Base-by-base conservation (phyloP, 1,140 invertebrate species). In the Druon quercuslanigerum region DNA sequence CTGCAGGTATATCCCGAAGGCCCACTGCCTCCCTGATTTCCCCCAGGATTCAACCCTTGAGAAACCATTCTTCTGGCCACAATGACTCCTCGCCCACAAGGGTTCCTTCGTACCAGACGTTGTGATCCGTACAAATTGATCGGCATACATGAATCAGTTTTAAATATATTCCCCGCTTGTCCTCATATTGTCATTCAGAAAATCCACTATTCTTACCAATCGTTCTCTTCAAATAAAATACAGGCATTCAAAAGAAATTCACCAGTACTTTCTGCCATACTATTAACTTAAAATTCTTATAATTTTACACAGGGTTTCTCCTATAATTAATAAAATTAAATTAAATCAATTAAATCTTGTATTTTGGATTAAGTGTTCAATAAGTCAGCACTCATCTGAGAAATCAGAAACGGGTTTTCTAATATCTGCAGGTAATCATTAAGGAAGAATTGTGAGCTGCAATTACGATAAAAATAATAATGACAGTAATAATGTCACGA, bases 11-110 rank as follows among this genome's bases (percentile, higher is more conserved):
- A 89, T 90, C 88, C 88, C 87, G 82, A 57, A 88, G 87, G 85
- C 88, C 87, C 86, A 86, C 87, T 88, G 87, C 86, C 81, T 85
- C 83, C 83, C 83, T 91, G 90, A 91, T 91, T 91, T 91, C 90
- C 90, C 90, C 77, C 56, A 89, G 89, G 90, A 91, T 79, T 74
- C 78, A 88, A 88, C 86, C 90, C 89, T 90, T 89, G 86, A 87
- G 88, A 90, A 89, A 86, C 88, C 85, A 91, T 91, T 91, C 89
- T 91, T 90, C 84, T 83, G 79, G 78, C 89, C 88, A 85, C 88
- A 90, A 90, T 89, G 87, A 90, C 85, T 89, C 84, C 85, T 84
- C 81, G 78, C 82, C 72, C 83, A 80, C 74, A 76, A 81, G 72
- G 71, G 60, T 66, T 66, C 33, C 60, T 66, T 16, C 25, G 40